Evolutionary conservation across 2,888 invertebrate genomes (phyloP).

Genomic region (Drosophila mimetica): DNA sequence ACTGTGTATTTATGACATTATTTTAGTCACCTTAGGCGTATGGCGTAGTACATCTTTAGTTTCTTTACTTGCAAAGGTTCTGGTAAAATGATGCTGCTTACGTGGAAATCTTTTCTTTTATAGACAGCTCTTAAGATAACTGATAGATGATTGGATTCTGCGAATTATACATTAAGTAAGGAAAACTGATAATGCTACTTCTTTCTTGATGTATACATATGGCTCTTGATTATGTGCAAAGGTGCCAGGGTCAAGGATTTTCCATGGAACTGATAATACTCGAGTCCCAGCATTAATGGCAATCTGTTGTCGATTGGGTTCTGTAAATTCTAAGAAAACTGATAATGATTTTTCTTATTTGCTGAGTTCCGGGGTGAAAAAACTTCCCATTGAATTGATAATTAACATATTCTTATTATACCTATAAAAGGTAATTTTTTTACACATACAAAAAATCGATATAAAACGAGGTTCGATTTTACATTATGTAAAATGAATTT

Average conservation of each 20-base stretch:
- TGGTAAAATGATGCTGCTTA: not conserved
- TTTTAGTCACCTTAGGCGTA: not conserved
- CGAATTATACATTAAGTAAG: too few species aligned
- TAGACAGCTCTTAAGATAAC: not conserved
- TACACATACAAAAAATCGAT: too few species aligned
- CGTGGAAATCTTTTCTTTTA: not conserved
- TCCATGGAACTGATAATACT: not conserved
- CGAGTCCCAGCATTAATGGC: not conserved
- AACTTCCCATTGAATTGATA: too few species aligned
- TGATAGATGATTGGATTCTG: not conserved
- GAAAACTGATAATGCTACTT: not conserved
- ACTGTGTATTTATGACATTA: too few species aligned
- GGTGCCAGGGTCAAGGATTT: not conserved
- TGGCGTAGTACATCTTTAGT: not conserved
- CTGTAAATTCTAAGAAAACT: not conserved
- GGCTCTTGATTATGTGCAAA: not conserved
- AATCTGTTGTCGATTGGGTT: not conserved
- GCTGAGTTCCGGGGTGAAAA: not conserved
- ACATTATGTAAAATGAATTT: too few species aligned
- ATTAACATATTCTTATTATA: too few species aligned
- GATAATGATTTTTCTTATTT: not conserved
- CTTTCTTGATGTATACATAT: not conserved
- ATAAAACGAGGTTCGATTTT: too few species aligned
- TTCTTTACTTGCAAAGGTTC: not conserved
- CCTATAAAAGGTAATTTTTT: too few species aligned